Percentiles rank a stretch among this genome's conserved stretches.
These are phyloP conservation scores for Drosophila persimilis DNA, from an alignment of 1,140 invertebrate species.

Conservation along the genomic window DNA sequence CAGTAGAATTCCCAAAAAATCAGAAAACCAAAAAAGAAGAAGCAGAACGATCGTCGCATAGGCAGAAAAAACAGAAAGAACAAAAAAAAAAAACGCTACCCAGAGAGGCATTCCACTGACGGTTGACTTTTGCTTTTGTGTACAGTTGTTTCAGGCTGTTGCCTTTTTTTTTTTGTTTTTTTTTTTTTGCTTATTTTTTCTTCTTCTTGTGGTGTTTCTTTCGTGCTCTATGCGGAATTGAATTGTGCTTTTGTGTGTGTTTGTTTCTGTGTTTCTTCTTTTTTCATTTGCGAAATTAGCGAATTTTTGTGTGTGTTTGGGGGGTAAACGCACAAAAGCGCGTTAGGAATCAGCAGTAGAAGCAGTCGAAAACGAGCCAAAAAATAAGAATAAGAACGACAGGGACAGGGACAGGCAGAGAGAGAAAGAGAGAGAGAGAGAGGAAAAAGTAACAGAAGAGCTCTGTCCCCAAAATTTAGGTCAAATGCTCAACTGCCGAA, in stretches of 20 bases:
- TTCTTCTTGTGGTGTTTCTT: not conserved
- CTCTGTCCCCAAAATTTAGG: conserved; percentile 61
- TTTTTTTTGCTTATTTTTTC: conserved; percentile 15
- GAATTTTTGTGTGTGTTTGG: conserved; percentile 24
- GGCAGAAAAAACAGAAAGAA: no score
- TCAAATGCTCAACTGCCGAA: conserved; percentile 64
- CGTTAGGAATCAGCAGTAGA: conserved; percentile 13
- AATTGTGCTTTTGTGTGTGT: conserved; percentile 20
- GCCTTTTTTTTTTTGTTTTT: conserved; percentile 21
- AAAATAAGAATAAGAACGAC: conserved; percentile 25
- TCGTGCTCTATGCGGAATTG: conserved; percentile 34
- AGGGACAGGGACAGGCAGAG: no score
- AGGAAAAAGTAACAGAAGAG: conserved; percentile 13
- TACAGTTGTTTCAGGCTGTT: conserved; percentile 52
- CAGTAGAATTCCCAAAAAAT: conserved; percentile 10
- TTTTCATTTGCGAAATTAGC: conserved; percentile 66
- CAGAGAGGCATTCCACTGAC: no score
- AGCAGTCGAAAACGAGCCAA: not conserved
- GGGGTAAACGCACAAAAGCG: conserved; percentile 44
- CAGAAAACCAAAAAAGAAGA: not conserved
- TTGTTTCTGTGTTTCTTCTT: conserved; percentile 19
- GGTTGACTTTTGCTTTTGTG: conserved; percentile 25
- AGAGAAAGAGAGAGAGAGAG: not conserved
- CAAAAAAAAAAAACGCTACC: conserved; percentile 8
- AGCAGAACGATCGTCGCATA: conserved; percentile 1